Conservation (phyloP, 2,113 vertebrate species). For the Gasterosteus aculeatus region DNA sequence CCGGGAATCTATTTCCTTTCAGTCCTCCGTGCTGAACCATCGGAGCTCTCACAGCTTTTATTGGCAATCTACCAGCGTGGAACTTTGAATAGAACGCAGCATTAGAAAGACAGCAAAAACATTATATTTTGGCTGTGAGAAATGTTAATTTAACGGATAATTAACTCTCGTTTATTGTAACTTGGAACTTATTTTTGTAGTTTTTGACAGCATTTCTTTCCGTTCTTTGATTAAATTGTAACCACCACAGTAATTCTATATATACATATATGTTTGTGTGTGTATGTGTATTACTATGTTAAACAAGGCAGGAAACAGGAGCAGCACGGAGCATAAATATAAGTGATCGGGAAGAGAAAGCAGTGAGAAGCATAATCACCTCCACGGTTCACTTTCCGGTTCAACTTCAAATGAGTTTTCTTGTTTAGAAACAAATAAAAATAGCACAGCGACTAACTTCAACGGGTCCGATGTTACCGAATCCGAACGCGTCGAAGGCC, state of each 20-base stretch:
- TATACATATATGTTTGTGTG: no score
- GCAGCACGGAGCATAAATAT: neutral
- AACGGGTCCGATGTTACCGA: neutral
- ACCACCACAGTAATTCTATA: neutral
- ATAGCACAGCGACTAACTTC: no score
- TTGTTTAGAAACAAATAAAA: neutral
- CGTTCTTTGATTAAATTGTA: neutral
- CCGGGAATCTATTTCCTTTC: constrained; percentile 6
- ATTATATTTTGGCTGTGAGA: constrained; percentile 5
- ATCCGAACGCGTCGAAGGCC: neutral
- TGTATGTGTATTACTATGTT: neutral
- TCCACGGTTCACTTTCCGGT: neutral
- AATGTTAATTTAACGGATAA: constrained; percentile 53
- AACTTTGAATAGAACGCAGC: constrained; percentile 40
- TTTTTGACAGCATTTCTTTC: neutral
- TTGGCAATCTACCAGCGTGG: constrained; percentile 50
- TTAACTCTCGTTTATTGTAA: constrained; percentile 34
- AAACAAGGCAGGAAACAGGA: neutral
- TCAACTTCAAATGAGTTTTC: neutral
- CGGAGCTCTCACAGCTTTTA: constrained; percentile 48
- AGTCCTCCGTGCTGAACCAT: constrained; percentile 24
- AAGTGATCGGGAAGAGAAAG: neutral
- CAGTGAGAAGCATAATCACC: neutral
- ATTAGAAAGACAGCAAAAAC: neutral
- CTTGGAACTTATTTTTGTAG: constrained; percentile 8